These are phyloP conservation scores for Otolemur crassicaudatus DNA, from an alignment of 2,797 vertebrate species.

Conservation along the genomic window DNA sequence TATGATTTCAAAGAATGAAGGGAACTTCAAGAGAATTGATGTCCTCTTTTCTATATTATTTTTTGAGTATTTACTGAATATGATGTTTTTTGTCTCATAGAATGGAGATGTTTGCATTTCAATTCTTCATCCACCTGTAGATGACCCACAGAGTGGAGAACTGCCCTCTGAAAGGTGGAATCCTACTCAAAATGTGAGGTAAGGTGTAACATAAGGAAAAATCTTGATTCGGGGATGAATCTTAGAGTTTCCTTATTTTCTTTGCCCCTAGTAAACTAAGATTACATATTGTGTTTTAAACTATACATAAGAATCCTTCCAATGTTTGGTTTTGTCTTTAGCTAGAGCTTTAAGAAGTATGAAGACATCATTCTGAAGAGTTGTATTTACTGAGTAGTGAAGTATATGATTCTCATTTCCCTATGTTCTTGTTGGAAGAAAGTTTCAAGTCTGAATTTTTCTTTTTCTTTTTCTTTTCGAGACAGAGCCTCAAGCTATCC, in stretches of 20 bases:
- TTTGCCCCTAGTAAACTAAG: neutral
- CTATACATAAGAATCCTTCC: neutral
- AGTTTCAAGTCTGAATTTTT: conserved; percentile 33
- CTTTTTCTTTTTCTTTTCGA: no score
- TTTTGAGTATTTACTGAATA: conserved; percentile 50
- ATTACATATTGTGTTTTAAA: neutral
- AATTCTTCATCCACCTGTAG: conserved; percentile 98
- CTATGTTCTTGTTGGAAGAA: neutral
- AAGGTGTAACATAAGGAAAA: conserved; percentile 54
- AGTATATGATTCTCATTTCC: conserved; percentile 29
- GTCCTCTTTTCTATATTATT: neutral
- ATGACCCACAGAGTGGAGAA: conserved; percentile 98
- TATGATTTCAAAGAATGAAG: conserved; percentile 34
- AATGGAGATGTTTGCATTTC: conserved; percentile 99
- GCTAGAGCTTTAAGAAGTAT: neutral
- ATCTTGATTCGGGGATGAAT: neutral
- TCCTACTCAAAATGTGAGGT: conserved; percentile 99
- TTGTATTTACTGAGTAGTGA: neutral
- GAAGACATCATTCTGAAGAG: neutral
- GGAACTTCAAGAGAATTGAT: neutral
- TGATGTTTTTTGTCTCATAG: conserved; percentile 87
- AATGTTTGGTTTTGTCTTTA: conserved; percentile 23
- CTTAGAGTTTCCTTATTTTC: neutral
- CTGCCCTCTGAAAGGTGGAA: conserved; percentile 99
- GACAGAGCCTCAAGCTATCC: no score